Conservation (phyloP, 1,140 invertebrate genomes). For the Nephotettix cincticeps region DNA sequence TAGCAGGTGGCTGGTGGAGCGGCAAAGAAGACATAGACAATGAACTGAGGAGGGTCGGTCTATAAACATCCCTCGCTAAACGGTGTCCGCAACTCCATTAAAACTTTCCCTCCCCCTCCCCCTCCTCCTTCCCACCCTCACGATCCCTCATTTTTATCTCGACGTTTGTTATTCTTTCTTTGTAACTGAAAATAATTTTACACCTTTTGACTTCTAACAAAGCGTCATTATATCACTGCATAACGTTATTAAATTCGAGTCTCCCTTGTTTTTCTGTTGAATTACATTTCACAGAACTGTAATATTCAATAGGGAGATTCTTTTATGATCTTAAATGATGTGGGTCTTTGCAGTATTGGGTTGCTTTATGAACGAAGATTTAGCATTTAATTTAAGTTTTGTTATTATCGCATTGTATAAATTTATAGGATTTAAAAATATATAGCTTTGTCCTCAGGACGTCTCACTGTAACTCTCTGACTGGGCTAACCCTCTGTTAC, state of each 20-base stretch:
- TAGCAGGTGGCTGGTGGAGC: neutral
- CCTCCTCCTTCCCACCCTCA: neutral
- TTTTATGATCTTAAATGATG: too few relatives aligned
- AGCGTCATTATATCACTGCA: slow-evolving; percentile 6
- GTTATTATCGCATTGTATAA: too few relatives aligned
- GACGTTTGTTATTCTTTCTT: slow-evolving; percentile 12
- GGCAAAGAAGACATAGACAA: neutral
- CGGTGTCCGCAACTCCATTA: slow-evolving; percentile 2
- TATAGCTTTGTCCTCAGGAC: too few relatives aligned
- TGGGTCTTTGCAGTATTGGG: too few relatives aligned
- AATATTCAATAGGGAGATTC: too few relatives aligned
- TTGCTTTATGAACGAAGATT: too few relatives aligned
- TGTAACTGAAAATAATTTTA: slow-evolving; percentile 11
- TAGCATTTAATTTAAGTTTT: too few relatives aligned
- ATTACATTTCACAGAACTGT: neutral
- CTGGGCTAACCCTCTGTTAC: too few relatives aligned
- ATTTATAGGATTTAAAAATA: too few relatives aligned
- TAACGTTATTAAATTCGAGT: slow-evolving; percentile 1
- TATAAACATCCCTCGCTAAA: neutral
- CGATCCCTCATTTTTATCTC: neutral
- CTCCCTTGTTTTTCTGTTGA: neutral
- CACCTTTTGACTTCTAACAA: slow-evolving; percentile 6
- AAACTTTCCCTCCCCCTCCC: neutral
- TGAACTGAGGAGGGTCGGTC: neutral
- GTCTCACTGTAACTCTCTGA: too few relatives aligned